A percentile compares a stretch with the other conserved stretches of the same genome.
phyloP scores from a whole-genome alignment of 2,113 vertebrate genomes.

The Uropsilus gracilis region DNA sequence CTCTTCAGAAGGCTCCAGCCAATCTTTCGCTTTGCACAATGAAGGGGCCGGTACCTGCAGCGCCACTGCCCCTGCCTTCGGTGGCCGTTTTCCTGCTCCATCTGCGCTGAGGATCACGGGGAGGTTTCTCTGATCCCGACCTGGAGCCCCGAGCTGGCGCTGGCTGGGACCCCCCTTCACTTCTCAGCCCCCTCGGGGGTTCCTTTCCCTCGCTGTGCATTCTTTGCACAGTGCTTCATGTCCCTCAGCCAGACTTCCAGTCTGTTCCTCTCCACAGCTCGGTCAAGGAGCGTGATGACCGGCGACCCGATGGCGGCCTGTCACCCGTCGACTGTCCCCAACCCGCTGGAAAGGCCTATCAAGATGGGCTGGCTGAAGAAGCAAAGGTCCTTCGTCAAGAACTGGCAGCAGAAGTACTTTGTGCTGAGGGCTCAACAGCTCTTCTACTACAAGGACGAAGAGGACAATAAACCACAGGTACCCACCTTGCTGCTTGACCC shows the following conservation, averaged over 20 bases:
- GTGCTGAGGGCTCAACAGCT: constrained; percentile 92
- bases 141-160: background rate
- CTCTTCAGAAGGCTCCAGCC: constrained; percentile 80
- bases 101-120: background rate
- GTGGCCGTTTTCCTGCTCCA: background rate
- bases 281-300: constrained; percentile 93
- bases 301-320: constrained; percentile 82
- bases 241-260: background rate
- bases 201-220: background rate
- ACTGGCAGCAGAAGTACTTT: constrained; percentile 96
- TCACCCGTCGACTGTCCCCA: constrained; percentile 60
- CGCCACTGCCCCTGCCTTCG: background rate
- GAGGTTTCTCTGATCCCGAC: background rate
- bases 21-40: constrained; percentile 42
- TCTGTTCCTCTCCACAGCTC: constrained; percentile 85
- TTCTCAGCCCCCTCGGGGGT: background rate
- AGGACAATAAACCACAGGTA: constrained; percentile 93
- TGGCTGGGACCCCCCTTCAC: background rate
- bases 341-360: constrained; percentile 89
- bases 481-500: background rate
- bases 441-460: constrained; percentile 95
- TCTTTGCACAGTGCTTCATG: accelerated
- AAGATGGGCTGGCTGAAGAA: constrained; percentile 97
- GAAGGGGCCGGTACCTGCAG: constrained; percentile 27
- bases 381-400: constrained; percentile 95